Base-by-base conservation (phyloP, 2,888 invertebrate species). In the Ctenicera cuprea region DNA sequence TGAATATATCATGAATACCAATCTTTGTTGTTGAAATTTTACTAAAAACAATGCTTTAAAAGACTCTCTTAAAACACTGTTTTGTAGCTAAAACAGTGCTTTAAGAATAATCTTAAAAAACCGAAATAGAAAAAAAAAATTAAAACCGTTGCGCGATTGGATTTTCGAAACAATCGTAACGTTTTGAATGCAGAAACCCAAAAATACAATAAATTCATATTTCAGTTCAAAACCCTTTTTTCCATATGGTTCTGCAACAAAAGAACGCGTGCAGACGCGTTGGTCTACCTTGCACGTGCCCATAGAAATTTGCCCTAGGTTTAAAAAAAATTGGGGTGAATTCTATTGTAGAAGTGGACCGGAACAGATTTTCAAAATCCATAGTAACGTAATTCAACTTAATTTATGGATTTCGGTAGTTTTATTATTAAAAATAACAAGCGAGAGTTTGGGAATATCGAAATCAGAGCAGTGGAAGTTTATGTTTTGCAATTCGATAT, bases 401-500 rank as follows among this genome's bases (percentile, higher is more conserved):
- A 7, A 14, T 18, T 18, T 16, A 48, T 14, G 48, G 18, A 48
- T 48, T 11, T 16, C n/a, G 20, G 20, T 33, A 41, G n/a, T 41
- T 41, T n/a, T 41, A n/a, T 4, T 41, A 14, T n/a, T n/a, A 18
- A 57, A 66, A 57, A 45, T 67, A 61, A 8, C 59, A 30, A 33
- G 3, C 59, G 45, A 68, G 59, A 68, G 50, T 30, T 57, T 50
- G 48, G 33, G 69, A 59, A 68, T 68, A 61, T 69, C 50, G 57
- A 52, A 68, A n/a, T 18, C 50, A 30, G 52, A 71, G 71, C 43
- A 50, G 38, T 50, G 66, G 52, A 71, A 71, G 71, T 61, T 71
- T 71, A 50, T 73, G 64, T 64, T 73, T 62, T 68, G 73, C 68
- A 73, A 73, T 68, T 69, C 64, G 63, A 73, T 73, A 64, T 69